Percentiles rank a stretch among this genome's conserved stretches.
These are phyloP conservation scores for Acronicta leporina DNA, from an alignment of 2,888 invertebrate species.

Conservation along the genomic window DNA sequence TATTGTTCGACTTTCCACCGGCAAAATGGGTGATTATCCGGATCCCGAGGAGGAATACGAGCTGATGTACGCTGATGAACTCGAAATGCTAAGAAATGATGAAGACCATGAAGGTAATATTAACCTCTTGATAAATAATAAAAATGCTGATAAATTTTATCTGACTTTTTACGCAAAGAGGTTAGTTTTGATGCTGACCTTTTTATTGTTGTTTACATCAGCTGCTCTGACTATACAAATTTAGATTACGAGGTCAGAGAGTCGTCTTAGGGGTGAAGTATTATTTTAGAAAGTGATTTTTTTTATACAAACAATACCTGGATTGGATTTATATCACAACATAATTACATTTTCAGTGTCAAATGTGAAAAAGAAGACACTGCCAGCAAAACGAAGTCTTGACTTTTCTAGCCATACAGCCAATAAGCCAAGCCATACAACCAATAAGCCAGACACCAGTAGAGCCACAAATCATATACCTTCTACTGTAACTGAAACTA, in stretches of 20 bases:
- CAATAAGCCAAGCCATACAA: constrained; percentile 61
- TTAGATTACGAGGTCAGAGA: too few relatives aligned
- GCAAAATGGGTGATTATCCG: constrained; percentile 84
- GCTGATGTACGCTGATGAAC: constrained; percentile 92
- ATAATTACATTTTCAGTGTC: constrained; percentile 63
- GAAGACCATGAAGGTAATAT: constrained; percentile 73
- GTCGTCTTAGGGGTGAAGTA: too few relatives aligned
- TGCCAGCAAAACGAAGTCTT: constrained; percentile 80
- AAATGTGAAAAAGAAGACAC: constrained; percentile 66
- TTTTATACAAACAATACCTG: too few relatives aligned
- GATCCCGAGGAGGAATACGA: constrained; percentile 91
- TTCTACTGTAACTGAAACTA: constrained; percentile 8
- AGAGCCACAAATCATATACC: constrained; percentile 15
- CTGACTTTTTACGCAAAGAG: neutral
- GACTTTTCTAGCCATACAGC: constrained; percentile 78
- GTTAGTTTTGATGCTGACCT: constrained; percentile 14
- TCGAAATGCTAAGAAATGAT: constrained; percentile 90
- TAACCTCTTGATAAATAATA: neutral
- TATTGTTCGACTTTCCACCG: constrained; percentile 17
- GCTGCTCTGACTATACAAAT: too few relatives aligned
- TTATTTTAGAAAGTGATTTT: too few relatives aligned
- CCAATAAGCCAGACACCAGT: constrained; percentile 31
- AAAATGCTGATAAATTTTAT: neutral
- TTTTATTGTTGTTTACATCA: neutral
- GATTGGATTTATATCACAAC: neutral